These are phyloP conservation scores for Deilephila elpenor DNA, from an alignment of 2,888 invertebrate species.

Conservation along the genomic window DNA sequence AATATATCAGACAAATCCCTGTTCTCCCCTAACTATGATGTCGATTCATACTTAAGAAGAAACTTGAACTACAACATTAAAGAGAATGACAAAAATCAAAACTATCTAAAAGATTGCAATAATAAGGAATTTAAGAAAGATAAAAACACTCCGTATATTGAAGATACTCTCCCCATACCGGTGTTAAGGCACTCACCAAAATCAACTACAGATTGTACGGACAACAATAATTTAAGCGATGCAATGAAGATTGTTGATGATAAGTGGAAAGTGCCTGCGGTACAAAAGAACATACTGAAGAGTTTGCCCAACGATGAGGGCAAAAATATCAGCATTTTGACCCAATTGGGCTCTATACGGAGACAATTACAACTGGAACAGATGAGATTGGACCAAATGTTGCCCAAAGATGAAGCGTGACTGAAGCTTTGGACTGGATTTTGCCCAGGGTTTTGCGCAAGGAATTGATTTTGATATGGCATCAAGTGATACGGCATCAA, in stretches of 20 bases:
- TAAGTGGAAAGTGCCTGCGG: conserved; percentile 85
- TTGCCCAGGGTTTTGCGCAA: conserved; percentile 5
- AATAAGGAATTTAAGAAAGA: neutral
- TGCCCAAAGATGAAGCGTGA: conserved; percentile 51
- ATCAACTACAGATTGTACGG: conserved; percentile 36
- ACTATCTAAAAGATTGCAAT: conserved; percentile 8
- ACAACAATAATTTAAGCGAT: conserved; percentile 59
- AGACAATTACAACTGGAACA: conserved; percentile 88
- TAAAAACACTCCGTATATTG: conserved; percentile 5
- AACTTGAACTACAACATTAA: conserved; percentile 66
- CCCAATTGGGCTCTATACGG: conserved; percentile 88
- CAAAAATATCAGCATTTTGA: conserved; percentile 84
- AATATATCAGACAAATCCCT: conserved; percentile 78
- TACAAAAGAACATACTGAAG: conserved; percentile 86
- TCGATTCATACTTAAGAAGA: conserved; percentile 71
- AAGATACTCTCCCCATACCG: conserved; percentile 82
- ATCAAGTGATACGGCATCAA: too few species aligned
- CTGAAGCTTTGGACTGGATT: conserved; percentile 21
- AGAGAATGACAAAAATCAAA: conserved; percentile 33
- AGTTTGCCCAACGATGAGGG: conserved; percentile 76
- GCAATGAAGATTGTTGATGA: conserved; percentile 74
- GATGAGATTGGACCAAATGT: conserved; percentile 82
- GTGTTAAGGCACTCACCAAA: conserved; percentile 83
- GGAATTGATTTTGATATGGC: neutral
- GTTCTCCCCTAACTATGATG: conserved; percentile 73